These are phyloP conservation scores for Liolophura sinensis DNA, from an alignment of 1,140 invertebrate species.

Conservation along the genomic window DNA sequence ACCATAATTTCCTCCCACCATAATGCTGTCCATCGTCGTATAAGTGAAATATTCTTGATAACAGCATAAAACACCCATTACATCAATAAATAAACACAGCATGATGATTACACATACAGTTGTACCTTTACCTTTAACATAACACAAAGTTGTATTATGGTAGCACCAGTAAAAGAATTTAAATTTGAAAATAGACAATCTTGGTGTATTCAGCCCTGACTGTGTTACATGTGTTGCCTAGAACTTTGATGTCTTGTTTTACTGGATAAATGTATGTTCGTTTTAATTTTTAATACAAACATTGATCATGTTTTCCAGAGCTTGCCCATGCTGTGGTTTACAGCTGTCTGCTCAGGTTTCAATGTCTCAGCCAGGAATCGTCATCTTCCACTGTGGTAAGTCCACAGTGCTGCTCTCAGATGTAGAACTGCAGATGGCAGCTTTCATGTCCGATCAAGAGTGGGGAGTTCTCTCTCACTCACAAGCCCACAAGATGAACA, in stretches of 20 bases:
- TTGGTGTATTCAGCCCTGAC: too few species aligned
- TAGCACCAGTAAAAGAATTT: too few species aligned
- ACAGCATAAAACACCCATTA: too few species aligned
- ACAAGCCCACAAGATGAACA: not conserved
- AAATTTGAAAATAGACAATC: too few species aligned
- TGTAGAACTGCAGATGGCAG: not conserved
- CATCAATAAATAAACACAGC: too few species aligned
- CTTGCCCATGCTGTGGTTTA: conserved; percentile 27
- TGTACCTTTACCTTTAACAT: too few species aligned
- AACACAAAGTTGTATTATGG: too few species aligned
- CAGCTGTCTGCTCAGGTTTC: conserved; percentile 29
- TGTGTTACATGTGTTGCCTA: not conserved
- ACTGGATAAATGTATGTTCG: not conserved
- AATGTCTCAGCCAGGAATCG: conserved; percentile 31
- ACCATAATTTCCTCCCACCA: too few species aligned
- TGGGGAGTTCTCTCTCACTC: not conserved
- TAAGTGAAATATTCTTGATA: too few species aligned
- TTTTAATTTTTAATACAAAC: not conserved
- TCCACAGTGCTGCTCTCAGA: not conserved
- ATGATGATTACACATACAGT: too few species aligned
- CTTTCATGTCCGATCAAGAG: not conserved
- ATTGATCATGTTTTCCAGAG: conserved; percentile 15
- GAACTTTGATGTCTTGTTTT: not conserved
- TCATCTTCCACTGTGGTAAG: conserved; percentile 41
- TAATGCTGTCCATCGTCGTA: too few species aligned